Percentiles rank a stretch among this genome's conserved stretches.
These are phyloP conservation scores for Megalurothrips usitatus DNA, from an alignment of 2,888 invertebrate species.

Conservation along the genomic window DNA sequence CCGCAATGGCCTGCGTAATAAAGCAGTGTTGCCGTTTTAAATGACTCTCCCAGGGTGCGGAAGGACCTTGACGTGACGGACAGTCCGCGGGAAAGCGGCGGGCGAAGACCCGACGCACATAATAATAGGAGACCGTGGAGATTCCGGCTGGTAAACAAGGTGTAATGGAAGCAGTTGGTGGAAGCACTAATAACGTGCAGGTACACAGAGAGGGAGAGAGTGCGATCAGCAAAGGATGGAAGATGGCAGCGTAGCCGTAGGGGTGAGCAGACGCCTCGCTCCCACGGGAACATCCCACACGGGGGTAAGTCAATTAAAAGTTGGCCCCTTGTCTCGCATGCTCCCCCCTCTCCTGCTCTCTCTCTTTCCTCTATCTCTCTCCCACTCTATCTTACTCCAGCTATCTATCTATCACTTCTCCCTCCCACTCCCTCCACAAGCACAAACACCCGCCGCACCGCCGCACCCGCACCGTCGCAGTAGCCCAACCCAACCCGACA, in stretches of 20 bases:
- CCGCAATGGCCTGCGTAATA: no score
- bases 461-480: no score
- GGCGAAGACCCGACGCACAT: no score
- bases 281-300: not conserved
- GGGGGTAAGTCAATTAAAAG: conserved; percentile 3
- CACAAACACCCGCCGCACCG: no score
- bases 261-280: not conserved
- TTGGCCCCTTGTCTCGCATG: not conserved
- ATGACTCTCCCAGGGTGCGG: no score
- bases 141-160: not conserved
- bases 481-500: no score
- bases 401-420: not conserved
- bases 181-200: not conserved
- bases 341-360: not conserved
- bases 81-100: no score
- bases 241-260: not conserved
- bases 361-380: not conserved
- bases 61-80: no score
- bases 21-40: no score
- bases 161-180: not conserved
- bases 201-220: not conserved
- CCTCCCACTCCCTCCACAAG: not conserved
- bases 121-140: no score
- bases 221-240: not conserved
- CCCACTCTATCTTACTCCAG: not conserved